Conservation (phyloP, 2,797 vertebrate genomes). For the Sebastes vulpes region DNA sequence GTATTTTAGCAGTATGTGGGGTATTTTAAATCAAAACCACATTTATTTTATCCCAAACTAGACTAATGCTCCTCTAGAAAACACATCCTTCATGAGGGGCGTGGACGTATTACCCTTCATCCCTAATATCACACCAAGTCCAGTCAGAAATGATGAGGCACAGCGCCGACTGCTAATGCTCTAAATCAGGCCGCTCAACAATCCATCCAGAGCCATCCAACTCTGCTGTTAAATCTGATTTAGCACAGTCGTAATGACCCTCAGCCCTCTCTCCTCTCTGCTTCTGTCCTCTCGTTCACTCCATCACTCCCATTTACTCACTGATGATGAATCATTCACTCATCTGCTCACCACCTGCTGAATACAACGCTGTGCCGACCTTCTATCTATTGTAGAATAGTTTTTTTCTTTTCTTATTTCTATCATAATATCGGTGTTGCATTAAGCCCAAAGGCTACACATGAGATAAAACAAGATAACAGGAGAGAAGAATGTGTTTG, state of each 20-base stretch:
- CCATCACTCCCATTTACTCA: constrained; percentile 32
- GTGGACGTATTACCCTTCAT: neutral
- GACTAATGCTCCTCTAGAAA: neutral
- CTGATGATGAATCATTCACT: constrained; percentile 16
- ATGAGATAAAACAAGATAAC: neutral
- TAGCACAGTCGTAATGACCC: constrained; percentile 64
- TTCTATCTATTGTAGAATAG: neutral
- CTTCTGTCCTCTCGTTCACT: neutral
- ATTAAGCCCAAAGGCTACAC: neutral
- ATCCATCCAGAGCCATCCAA: constrained; percentile 38
- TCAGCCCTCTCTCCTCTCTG: constrained; percentile 27
- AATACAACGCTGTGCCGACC: constrained; percentile 8
- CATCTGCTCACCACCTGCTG: neutral
- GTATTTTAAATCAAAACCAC: neutral
- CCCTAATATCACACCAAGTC: constrained; percentile 7
- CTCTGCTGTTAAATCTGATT: constrained; percentile 60
- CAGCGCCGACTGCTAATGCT: neutral
- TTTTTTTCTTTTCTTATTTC: neutral
- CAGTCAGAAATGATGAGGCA: constrained; percentile 16
- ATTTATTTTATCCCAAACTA: neutral
- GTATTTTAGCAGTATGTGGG: neutral
- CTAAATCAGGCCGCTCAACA: constrained; percentile 30
- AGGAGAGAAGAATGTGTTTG: neutral
- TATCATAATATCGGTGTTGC: neutral
- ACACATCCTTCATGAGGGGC: neutral